These are phyloP conservation scores for Lepetodrilus schrolli DNA, from an alignment of 2,888 invertebrate genomes.

Conservation along the genomic window DNA sequence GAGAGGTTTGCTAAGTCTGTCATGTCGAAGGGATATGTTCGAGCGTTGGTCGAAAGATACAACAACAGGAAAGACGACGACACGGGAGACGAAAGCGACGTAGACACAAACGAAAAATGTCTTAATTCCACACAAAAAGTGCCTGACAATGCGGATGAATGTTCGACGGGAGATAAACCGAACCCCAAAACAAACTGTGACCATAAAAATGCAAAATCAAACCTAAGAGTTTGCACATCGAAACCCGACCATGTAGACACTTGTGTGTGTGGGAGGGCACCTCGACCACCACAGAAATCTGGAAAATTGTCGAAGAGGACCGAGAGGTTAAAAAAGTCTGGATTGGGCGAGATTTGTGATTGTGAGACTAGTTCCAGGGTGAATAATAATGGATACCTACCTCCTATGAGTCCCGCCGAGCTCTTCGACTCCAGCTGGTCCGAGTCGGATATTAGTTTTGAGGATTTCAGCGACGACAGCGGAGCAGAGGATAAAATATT, in stretches of 20 bases:
- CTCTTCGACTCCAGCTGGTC: slow-evolving; percentile 69
- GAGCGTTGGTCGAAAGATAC: slow-evolving; percentile 57
- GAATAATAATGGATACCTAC: background rate
- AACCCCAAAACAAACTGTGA: background rate
- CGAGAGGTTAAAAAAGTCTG: background rate
- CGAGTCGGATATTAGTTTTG: slow-evolving; percentile 59
- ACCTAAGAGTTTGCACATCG: background rate
- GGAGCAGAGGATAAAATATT: slow-evolving; percentile 8
- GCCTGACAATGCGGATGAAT: slow-evolving; percentile 32
- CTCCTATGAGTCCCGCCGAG: slow-evolving; percentile 56
- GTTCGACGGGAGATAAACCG: slow-evolving; percentile 23
- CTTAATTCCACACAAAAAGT: background rate
- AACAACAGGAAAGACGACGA: slow-evolving; percentile 39
- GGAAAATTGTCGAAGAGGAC: background rate
- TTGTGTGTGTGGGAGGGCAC: background rate
- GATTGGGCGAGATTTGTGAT: background rate
- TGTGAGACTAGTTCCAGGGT: background rate
- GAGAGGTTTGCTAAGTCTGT: slow-evolving; percentile 51
- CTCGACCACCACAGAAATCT: background rate
- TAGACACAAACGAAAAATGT: background rate
- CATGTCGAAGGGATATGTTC: slow-evolving; percentile 61
- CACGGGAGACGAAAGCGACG: background rate
- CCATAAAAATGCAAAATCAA: slow-evolving; percentile 4
- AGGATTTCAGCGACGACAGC: slow-evolving; percentile 53
- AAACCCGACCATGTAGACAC: background rate